phyloP scores from a whole-genome alignment of 2,888 invertebrate species.

The Hoplodrina blanda region DNA sequence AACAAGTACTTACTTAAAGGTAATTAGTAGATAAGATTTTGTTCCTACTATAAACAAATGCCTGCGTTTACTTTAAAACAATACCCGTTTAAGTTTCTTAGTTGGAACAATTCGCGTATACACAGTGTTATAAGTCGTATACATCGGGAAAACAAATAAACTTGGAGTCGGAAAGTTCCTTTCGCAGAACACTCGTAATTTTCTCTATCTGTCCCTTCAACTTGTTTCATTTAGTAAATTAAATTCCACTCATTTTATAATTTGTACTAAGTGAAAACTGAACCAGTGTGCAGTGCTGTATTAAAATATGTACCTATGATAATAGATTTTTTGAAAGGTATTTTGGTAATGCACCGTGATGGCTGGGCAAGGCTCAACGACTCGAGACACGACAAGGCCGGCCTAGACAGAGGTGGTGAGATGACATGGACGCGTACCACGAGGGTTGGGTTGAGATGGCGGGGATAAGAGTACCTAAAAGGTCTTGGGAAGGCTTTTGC shows the following conservation, averaged over 20 bases:
- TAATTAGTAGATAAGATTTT: not conserved
- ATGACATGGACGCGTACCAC: too few species aligned
- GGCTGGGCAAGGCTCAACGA: too few species aligned
- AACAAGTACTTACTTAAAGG: not conserved
- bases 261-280: constrained; percentile 13
- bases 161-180: constrained; percentile 63
- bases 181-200: constrained; percentile 62
- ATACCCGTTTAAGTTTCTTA: constrained; percentile 37
- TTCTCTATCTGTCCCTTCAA: constrained; percentile 62
- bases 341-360: not conserved
- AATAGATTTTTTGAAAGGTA: not conserved
- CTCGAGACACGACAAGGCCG: too few species aligned
- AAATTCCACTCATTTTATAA: constrained; percentile 52
- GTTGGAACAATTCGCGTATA: constrained; percentile 34
- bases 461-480: too few species aligned
- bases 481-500: too few species aligned
- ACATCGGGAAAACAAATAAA: constrained; percentile 68
- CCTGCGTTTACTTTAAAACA: constrained; percentile 28
- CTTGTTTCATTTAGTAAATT: constrained; percentile 60
- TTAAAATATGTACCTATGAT: constrained; percentile 5
- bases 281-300: constrained; percentile 14
- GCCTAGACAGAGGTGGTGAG: too few species aligned
- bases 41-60: constrained; percentile 29
- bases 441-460: too few species aligned
- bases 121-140: constrained; percentile 44